Evolutionary conservation across 2,113 vertebrate species (phyloP), one percentile per base, ranked within the genome.

Genomic region (Passer domesticus): DNA sequence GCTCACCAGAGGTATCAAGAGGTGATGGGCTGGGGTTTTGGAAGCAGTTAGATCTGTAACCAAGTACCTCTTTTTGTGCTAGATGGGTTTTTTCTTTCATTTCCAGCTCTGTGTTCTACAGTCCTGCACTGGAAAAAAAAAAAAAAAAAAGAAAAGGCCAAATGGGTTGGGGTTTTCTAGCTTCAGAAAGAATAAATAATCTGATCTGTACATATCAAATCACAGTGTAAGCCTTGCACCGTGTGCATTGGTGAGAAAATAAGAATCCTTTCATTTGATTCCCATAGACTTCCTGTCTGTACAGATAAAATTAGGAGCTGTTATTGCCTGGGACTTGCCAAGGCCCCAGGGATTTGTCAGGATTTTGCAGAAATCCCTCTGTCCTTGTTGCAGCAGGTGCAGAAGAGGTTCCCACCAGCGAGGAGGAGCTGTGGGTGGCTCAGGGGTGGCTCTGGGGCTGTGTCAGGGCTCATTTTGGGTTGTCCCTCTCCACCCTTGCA

Each of bases 401-500:
- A 23, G 74, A n/a, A 0, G 56, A 8, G 7, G 3, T 24, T 74
- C 30, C 37, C 30, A 9, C 15, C 50, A 1, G 77, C 1, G 0
- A 7, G 82, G 46, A 52, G 77, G 44, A 70, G 82, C 62, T n/a
- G 73, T 0, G 6, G 28, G 24, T 4, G 56, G 28, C 55, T 56
- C 46, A 1, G n/a, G 8, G 49, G 18, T 23, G 30, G 27, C 64
- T 46, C 66, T 14, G 78, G 3, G 31, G 4, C 4, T 10, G 1
- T 62, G 15, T 2, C 41, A 4, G 80, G 22, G 52, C 30, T 92
- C 10, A 80, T 50, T 62, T 3, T 10, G 56, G 21, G 0, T 18
- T 92, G n/a, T 88, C 78, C 73, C 47, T 86, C 37, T 85, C 52
- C 56, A 0, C 83, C 56, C 47, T 80, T 63, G 10, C 96, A 99